A percentile compares a stretch with the other conserved stretches of the same genome.
phyloP scores from a whole-genome alignment of 1,140 invertebrate genomes.

The Telenomus remus region DNA sequence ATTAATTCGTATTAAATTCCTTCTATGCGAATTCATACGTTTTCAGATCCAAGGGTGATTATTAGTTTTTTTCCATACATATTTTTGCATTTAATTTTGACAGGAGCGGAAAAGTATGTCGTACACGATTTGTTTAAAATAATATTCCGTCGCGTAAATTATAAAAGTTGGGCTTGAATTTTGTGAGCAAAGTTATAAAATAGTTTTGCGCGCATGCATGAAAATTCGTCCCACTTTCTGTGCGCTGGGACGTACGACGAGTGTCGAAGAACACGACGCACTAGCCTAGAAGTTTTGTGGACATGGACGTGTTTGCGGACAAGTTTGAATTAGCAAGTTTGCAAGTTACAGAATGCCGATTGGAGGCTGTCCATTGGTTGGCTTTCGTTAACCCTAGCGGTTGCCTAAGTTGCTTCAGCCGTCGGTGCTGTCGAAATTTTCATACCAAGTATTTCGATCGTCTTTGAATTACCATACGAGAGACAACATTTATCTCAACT shows the following conservation, averaged over 20 bases:
- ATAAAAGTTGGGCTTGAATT: too few relatives aligned
- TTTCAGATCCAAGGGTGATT: too few relatives aligned
- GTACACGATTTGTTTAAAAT: too few relatives aligned
- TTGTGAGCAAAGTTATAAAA: constrained; percentile 7
- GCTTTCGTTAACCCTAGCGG: constrained; percentile 51
- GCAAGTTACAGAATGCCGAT: constrained; percentile 66
- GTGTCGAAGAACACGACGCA: constrained; percentile 44
- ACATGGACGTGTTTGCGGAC: constrained; percentile 64
- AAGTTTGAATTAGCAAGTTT: constrained; percentile 70
- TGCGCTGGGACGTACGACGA: constrained; percentile 18
- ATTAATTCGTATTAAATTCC: too few relatives aligned
- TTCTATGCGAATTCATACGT: too few relatives aligned
- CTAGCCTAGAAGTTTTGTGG: constrained; percentile 38
- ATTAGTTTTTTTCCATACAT: too few relatives aligned
- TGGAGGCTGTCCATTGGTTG: constrained; percentile 59
- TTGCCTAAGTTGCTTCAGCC: constrained; percentile 49
- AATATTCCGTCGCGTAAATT: background rate
- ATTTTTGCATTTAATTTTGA: too few relatives aligned
- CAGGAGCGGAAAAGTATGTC: background rate
- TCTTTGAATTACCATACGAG: too few relatives aligned
- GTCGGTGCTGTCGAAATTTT: too few relatives aligned
- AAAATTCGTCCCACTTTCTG: constrained; percentile 33
- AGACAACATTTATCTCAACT: too few relatives aligned
- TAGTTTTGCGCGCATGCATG: constrained; percentile 3
- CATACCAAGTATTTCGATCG: too few relatives aligned